These are phyloP conservation scores for Yponomeuta sedellus DNA, from an alignment of 2,888 invertebrate species.

Conservation along the genomic window DNA sequence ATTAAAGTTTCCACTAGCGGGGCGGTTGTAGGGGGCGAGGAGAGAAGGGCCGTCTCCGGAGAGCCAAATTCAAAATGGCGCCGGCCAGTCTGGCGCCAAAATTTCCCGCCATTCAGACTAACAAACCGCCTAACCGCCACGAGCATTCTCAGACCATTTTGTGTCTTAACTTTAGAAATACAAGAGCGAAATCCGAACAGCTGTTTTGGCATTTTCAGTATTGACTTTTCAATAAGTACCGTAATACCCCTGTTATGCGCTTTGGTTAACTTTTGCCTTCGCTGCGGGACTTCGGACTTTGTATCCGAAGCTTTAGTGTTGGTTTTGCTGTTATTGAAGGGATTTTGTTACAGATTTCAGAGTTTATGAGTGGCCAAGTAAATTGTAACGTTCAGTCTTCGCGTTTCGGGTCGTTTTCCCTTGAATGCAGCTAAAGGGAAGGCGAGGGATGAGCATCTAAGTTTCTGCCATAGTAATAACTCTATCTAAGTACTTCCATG, in stretches of 20 bases:
- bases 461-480: too few relatives aligned
- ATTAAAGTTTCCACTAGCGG: too few relatives aligned
- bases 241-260: background rate
- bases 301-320: background rate
- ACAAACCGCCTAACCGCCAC: conserved; percentile 28
- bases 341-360: background rate
- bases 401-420: background rate
- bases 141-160: background rate
- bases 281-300: background rate
- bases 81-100: conserved; percentile 59
- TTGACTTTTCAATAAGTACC: conserved; percentile 11
- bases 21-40: background rate
- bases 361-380: background rate
- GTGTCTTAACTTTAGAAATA: background rate
- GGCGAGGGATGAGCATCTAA: too few relatives aligned
- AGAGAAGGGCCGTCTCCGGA: conserved; percentile 18
- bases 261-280: background rate
- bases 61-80: conserved; percentile 48
- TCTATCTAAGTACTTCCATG: too few relatives aligned
- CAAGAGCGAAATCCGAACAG: background rate
- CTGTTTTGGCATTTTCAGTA: background rate
- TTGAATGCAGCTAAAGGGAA: background rate
- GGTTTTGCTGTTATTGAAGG: background rate
- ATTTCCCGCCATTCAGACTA: conserved; percentile 35
- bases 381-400: background rate